phyloP scores from a whole-genome alignment of 2,113 vertebrate species.

The Tympanuchus pallidicinctus region DNA sequence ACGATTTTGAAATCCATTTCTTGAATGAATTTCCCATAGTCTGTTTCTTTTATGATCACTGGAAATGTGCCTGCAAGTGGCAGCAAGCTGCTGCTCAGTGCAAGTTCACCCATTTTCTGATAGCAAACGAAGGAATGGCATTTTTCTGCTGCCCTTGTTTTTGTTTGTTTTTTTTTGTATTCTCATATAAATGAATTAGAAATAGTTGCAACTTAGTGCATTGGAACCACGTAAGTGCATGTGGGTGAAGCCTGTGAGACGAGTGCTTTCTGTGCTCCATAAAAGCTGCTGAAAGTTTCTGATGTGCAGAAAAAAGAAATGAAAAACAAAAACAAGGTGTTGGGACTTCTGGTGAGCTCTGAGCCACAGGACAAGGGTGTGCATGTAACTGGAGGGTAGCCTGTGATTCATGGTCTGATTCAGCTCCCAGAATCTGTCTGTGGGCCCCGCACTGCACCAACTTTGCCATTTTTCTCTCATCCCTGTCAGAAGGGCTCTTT shows the following conservation, averaged over 20 bases:
- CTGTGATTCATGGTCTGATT: not conserved
- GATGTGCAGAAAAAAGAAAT: not conserved
- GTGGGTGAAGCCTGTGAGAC: constrained; percentile 57
- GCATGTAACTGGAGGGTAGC: not conserved
- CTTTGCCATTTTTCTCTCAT: not conserved
- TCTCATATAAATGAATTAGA: not conserved
- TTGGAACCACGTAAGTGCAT: not conserved
- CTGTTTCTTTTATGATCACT: not conserved
- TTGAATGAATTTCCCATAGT: not conserved
- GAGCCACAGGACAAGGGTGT: not conserved
- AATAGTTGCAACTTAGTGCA: not conserved
- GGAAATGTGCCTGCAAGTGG: not conserved
- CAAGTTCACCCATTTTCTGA: constrained; percentile 8
- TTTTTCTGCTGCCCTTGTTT: not conserved
- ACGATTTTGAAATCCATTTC: not conserved
- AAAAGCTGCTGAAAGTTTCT: not conserved
- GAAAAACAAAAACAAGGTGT: not conserved
- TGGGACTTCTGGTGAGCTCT: not conserved
- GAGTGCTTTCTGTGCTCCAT: constrained; percentile 20
- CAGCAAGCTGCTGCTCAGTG: constrained; percentile 37
- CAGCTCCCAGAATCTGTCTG: constrained; percentile 16
- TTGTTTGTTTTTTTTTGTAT: too few species aligned
- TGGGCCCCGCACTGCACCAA: not conserved
- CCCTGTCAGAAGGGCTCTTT: not conserved
- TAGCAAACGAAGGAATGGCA: not conserved